Percentiles rank a stretch among this genome's conserved stretches.
Evolutionary conservation across 2,888 invertebrate species (phyloP).

Genomic region (Lamproptera curius): DNA sequence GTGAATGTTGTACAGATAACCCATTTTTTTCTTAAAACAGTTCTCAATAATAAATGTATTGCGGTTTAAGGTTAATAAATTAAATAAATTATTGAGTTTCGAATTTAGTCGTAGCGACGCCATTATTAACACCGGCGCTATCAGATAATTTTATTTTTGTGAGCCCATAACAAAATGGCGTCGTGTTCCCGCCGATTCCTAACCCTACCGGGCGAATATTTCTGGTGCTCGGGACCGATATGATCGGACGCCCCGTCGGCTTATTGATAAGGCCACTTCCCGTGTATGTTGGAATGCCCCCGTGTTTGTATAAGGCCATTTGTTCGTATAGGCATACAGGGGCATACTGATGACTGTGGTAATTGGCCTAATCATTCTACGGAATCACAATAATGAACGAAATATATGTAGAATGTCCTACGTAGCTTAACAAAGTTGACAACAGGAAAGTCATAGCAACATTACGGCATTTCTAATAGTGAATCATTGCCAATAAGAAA

Average conservation of each 20-base stretch:
- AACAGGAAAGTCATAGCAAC: no score
- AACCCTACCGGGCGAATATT: constrained; percentile 54
- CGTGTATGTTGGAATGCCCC: constrained; percentile 68
- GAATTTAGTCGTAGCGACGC: no score
- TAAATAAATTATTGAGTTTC: no score
- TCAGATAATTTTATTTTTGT: constrained; percentile 37
- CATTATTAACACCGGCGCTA: constrained; percentile 27
- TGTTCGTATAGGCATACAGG: constrained; percentile 26
- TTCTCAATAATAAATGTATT: no score
- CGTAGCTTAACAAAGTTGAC: no score
- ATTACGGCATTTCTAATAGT: no score
- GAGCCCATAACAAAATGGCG: constrained; percentile 55
- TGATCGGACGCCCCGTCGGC: constrained; percentile 72
- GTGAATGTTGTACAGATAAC: no score
- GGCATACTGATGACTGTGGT: neutral
- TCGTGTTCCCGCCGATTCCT: constrained; percentile 53
- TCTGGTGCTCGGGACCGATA: constrained; percentile 56
- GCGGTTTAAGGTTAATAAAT: no score
- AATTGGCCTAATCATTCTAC: neutral
- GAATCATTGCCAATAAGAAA: no score
- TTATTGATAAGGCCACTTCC: constrained; percentile 76
- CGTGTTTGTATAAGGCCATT: constrained; percentile 69
- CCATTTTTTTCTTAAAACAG: no score
- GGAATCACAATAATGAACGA: neutral
- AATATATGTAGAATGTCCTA: neutral